These are phyloP conservation scores for Craterocephalus amniculus DNA, from an alignment of 2,797 vertebrate species.

Conservation along the genomic window DNA sequence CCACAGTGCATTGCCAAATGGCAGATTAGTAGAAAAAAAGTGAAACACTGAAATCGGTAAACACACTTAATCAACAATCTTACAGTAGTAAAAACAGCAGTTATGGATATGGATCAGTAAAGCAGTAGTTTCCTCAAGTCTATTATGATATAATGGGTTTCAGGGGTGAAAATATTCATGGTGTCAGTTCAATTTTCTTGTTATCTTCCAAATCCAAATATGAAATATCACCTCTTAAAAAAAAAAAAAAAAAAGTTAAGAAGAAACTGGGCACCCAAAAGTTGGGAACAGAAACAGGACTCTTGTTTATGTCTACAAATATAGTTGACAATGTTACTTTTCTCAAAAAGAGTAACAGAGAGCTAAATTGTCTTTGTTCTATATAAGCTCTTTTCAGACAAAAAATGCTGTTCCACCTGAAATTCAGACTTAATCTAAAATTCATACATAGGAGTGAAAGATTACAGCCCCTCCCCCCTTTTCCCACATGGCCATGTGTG, in stretches of 20 bases:
- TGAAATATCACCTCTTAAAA: too few relatives aligned
- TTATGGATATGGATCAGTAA: too few relatives aligned
- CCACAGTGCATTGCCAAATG: background rate
- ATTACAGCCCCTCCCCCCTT: background rate
- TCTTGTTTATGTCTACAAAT: background rate
- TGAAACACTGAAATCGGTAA: background rate
- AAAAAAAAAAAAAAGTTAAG: too few relatives aligned
- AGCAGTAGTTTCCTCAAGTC: too few relatives aligned
- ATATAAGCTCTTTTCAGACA: background rate
- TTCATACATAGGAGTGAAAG: conserved; percentile 13
- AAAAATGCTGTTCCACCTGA: background rate
- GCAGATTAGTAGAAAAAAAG: background rate
- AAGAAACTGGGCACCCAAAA: too few relatives aligned
- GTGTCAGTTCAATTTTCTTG: background rate
- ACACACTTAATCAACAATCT: background rate
- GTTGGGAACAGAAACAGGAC: too few relatives aligned
- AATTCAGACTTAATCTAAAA: conserved; percentile 1
- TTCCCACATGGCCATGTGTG: conserved; percentile 16
- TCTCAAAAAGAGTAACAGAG: background rate
- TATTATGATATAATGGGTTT: too few relatives aligned
- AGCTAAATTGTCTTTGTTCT: background rate
- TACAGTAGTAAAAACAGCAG: background rate
- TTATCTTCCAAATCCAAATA: background rate
- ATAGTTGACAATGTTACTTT: background rate
- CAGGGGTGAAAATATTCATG: background rate